These are phyloP conservation scores for Apostichopus parvimensis DNA, from an alignment of 35 echinoderm and acorn worm species.

Conservation along the genomic window DNA sequence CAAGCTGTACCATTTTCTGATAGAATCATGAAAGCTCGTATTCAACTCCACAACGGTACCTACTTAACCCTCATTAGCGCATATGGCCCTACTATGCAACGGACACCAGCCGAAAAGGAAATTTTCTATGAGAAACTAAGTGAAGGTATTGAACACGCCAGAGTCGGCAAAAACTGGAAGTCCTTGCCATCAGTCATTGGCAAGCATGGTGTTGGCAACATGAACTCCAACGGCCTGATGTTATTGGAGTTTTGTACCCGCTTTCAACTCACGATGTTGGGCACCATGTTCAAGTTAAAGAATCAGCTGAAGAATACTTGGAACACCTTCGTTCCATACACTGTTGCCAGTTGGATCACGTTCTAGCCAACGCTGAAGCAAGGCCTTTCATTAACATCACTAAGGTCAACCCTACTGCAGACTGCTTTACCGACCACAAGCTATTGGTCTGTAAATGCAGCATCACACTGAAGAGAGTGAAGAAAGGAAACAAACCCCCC, in stretches of 20 bases:
- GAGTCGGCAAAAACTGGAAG: conserved; percentile 4
- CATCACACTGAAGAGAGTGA: not conserved
- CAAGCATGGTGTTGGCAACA: conserved; percentile 41
- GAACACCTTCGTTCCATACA: not conserved
- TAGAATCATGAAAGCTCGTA: too few relatives aligned
- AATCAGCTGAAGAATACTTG: conserved; percentile 40
- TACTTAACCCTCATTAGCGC: too few relatives aligned
- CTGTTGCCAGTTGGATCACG: conserved; percentile 17
- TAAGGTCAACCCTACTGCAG: conserved; percentile 8
- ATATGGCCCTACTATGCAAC: too few relatives aligned
- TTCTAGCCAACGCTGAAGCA: not conserved
- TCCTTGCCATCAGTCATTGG: conserved; percentile 9
- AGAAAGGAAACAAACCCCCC: conserved; percentile 4
- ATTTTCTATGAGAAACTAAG: too few relatives aligned
- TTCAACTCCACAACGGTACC: too few relatives aligned
- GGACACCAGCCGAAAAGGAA: too few relatives aligned
- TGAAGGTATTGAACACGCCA: too few relatives aligned
- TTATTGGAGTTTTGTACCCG: conserved; percentile 11
- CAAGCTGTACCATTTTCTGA: too few relatives aligned
- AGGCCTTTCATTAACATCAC: not conserved
- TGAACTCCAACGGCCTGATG: conserved; percentile 6
- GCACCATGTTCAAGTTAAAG: conserved; percentile 17
- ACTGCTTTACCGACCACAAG: conserved; percentile 47
- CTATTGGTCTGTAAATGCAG: not conserved
- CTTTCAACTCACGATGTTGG: not conserved